A percentile compares a stretch with the other conserved stretches of the same genome.
phyloP scores from a whole-genome alignment of 2,797 vertebrate species.

The Malurus leucopterus region DNA sequence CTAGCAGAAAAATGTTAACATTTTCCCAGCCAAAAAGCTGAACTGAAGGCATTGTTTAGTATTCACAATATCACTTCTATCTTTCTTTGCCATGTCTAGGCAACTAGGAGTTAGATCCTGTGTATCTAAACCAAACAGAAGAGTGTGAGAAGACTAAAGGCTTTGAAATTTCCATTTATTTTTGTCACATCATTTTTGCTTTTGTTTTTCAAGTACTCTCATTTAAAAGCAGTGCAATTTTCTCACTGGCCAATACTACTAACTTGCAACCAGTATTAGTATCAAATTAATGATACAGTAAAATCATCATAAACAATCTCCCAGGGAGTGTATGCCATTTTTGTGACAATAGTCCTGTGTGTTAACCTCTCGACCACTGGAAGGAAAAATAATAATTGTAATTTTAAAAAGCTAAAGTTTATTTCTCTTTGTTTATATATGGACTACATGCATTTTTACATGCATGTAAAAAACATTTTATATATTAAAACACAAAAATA shows the following conservation, averaged over 20 bases:
- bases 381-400: background rate
- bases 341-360: background rate
- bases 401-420: fast-evolving
- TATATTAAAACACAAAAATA: background rate
- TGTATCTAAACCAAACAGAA: background rate
- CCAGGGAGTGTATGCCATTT: background rate
- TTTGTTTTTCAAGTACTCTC: background rate
- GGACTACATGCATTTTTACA: background rate
- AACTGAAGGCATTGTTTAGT: background rate
- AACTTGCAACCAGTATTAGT: background rate
- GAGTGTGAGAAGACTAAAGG: background rate
- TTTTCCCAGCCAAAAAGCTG: background rate
- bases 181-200: background rate
- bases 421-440: background rate
- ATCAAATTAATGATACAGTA: background rate
- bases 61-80: constrained; percentile 2
- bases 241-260: background rate
- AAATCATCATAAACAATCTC: background rate
- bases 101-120: background rate
- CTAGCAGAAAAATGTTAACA: background rate
- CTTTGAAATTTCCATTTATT: background rate
- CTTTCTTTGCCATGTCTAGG: background rate
- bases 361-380: background rate
- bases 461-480: background rate
- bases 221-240: background rate